A percentile compares a stretch with the other conserved stretches of the same genome.
phyloP scores from a whole-genome alignment of 2,113 vertebrate species.

The Sorex araneus region DNA sequence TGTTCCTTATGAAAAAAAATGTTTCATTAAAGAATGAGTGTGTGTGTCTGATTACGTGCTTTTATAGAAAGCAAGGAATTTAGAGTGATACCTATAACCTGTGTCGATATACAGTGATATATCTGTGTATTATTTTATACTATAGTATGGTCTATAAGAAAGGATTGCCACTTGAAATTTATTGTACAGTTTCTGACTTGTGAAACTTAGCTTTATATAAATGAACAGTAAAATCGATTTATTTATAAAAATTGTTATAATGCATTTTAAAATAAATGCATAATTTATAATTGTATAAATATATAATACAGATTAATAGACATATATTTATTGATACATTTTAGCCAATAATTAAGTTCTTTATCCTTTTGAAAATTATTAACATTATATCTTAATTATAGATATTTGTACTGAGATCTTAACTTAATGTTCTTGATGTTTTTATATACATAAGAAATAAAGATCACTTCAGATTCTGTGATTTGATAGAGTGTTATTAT shows the following conservation, averaged over 20 bases:
- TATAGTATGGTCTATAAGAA: not conserved
- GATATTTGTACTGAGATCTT: conserved; percentile 28
- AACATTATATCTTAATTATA: not conserved
- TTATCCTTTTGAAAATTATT: no score
- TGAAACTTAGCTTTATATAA: not conserved
- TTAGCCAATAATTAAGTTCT: no score
- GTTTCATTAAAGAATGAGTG: not conserved
- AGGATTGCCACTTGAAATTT: not conserved
- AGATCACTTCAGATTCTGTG: not conserved
- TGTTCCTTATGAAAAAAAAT: not conserved
- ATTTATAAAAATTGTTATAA: not conserved
- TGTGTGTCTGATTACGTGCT: not conserved
- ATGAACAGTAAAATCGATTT: not conserved
- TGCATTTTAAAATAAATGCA: not conserved
- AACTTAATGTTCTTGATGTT: not conserved
- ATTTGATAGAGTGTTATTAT: not conserved
- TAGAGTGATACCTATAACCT: not conserved
- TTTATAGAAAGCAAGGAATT: not conserved
- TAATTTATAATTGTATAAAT: not conserved
- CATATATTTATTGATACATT: no score
- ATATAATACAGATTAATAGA: no score
- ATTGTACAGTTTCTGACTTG: not conserved
- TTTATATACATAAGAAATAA: not conserved
- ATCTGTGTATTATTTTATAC: conserved; percentile 6
- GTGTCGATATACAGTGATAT: not conserved